Base-by-base conservation (phyloP, 2,113 vertebrate species). In the Pseudolaguvia tuberculata region DNA sequence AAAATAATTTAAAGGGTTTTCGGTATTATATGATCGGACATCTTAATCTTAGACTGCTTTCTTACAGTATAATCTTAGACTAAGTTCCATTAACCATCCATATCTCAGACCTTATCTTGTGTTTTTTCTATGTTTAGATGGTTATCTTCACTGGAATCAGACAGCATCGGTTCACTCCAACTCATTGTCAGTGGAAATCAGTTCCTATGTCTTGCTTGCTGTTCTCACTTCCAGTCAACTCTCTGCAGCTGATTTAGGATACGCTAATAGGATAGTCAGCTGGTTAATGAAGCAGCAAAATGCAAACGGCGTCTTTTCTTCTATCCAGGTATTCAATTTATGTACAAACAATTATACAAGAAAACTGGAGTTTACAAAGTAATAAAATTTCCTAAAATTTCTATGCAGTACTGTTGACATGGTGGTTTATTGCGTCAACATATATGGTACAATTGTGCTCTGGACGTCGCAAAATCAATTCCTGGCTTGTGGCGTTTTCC, bases 261-360 rank as follows among this genome's bases (percentile, higher is more conserved):
- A 81, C 2, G 85, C 87, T 23, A 85, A 88, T 0, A 20, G 66
- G 20, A 82, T 91, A 47, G 86, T 88, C 20, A 82, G 83, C 11
- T 91, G 91, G 90, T 53, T 91, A 15, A 75, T 85, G 68, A 81
- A 39, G 17, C 89, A 93, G 73, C 89, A 91, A 81, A 93, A 92
- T 48, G 71, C 88, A 23, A 84, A 81, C 0, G 91, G 92, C 70
- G 90, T 90, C 21, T 93, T 91, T 81, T 87, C 85, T 8, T 91
- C 89, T n/a, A 92, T 89, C 0, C 89, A 90, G 92, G 93, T 94
- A 71, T 10, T 5, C 2, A 27, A 56, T 15, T 23, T 13, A 55
- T 6, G 31, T 7, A 39, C 31, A 35, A 2, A n/a, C 8, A 62
- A 39, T 15, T 31, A 10, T 31, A 42, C 39, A 35, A 35, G 6